Conservation (phyloP, 2,888 invertebrate genomes). For the Cryptophagus acutangulus region DNA sequence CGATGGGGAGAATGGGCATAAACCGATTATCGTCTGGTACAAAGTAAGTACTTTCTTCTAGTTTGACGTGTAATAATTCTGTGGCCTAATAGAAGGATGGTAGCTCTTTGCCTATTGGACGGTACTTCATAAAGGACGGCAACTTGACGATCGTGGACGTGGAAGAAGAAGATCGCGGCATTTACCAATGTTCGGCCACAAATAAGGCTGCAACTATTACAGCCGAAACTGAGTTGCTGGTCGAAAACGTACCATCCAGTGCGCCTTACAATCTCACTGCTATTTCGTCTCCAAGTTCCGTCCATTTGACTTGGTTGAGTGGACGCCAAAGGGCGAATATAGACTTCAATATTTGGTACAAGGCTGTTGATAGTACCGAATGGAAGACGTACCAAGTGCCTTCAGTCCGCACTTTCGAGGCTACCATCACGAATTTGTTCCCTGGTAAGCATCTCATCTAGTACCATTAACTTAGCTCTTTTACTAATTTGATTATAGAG, state of each 20-base stretch:
- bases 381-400: conserved; percentile 80
- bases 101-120: conserved; percentile 60
- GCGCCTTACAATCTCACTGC: conserved; percentile 85
- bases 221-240: conserved; percentile 73
- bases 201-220: conserved; percentile 85
- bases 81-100: conserved; percentile 65
- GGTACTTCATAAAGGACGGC: conserved; percentile 63
- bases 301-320: conserved; percentile 79
- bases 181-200: conserved; percentile 75
- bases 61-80: neutral
- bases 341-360: conserved; percentile 84
- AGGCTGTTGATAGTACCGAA: conserved; percentile 66
- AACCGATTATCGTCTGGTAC: conserved; percentile 64
- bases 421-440: conserved; percentile 70
- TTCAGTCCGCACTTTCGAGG: conserved; percentile 67
- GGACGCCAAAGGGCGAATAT: conserved; percentile 72
- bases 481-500: neutral
- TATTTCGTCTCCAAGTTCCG: conserved; percentile 63
- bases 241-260: conserved; percentile 83
- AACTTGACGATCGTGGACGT: conserved; percentile 80
- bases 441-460: conserved; percentile 50
- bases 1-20: conserved; percentile 61
- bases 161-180: conserved; percentile 80
- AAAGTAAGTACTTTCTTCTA: conserved; percentile 50
- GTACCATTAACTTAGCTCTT: neutral